Evolutionary conservation across 1,140 invertebrate genomes (phyloP), one percentile per base, ranked within the genome.

Genomic region (Conus ventricosus): DNA sequence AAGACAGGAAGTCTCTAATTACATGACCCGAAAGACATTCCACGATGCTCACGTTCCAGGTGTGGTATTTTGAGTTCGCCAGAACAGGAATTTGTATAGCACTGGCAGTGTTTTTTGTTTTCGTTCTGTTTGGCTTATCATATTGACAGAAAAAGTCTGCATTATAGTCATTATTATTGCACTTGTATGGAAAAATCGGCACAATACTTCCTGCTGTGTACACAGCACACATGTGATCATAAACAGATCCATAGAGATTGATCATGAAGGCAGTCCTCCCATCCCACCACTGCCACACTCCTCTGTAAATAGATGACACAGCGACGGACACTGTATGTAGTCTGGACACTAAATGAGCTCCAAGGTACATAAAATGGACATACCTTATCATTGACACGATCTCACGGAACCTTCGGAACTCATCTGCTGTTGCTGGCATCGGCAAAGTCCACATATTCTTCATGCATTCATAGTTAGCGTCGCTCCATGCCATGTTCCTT

Each of bases 271-370:
- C 81, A 20, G 55, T 83, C 20, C 53, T 83, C 5, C 25, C 53
- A 25, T 83, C 81, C 53, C 23, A 51, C 81, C 81, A 83, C 27
- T 83, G 81, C 81, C 81, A 83, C 15, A 83, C 17, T 23, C 25
- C 17, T 57, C 54, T 57, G 81, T 83, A 83, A 8, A 83, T 27
- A 5, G 81, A 13, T 11, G 81, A n/a, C 20, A 83, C 54, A 10
- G 81, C 17, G 0, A 51, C 25, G 39, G 53, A 27, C 81, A 20
- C 60, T 63, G 10, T 20, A 13, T 83, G 11, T n/a, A 60, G 25
- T 57, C 53, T 83, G 53, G 11, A 5, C 23, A 60, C 15, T 5
- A 25, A 11, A 17, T 57, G 81, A 55, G 23, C 53, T 27, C 81
- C 81, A 5, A 83, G 27, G 25, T 55, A 83, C 0, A 83, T 10